Evolutionary conservation across 2,888 invertebrate genomes (phyloP).

Genomic region (Tipula vernalis): DNA sequence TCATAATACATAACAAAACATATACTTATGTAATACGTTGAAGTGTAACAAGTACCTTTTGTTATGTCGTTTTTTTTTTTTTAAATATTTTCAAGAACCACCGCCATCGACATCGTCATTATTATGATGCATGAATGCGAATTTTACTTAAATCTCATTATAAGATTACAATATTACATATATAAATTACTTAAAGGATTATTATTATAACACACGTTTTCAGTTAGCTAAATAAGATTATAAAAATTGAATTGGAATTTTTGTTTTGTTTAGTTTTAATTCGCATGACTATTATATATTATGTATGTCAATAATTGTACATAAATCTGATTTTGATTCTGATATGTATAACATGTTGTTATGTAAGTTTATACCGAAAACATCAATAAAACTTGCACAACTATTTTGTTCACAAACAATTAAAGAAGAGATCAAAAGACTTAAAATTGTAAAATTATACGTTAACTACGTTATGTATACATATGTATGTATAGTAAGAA

Average conservation of each 20-base stretch:
- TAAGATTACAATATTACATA: background rate
- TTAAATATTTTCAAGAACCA: background rate
- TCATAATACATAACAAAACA: background rate
- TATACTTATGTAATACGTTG: background rate
- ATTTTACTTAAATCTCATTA: background rate
- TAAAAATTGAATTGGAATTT: background rate
- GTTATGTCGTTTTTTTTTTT: background rate
- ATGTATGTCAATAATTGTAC: background rate
- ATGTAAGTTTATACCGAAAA: background rate
- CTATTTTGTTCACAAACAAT: background rate
- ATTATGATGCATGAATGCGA: background rate
- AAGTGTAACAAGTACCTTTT: background rate
- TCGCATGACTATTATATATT: background rate
- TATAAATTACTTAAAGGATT: background rate
- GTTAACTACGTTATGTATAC: background rate
- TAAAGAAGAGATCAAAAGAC: background rate
- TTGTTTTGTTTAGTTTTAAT: background rate
- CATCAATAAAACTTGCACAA: background rate
- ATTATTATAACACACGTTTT: background rate
- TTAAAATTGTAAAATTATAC: background rate
- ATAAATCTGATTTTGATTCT: background rate
- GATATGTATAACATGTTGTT: background rate
- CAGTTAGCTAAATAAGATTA: background rate
- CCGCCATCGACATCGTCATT: background rate
- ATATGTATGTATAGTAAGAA: background rate